These are phyloP conservation scores for Delphinus delphis DNA, from an alignment of 2,113 vertebrate genomes.

Conservation along the genomic window DNA sequence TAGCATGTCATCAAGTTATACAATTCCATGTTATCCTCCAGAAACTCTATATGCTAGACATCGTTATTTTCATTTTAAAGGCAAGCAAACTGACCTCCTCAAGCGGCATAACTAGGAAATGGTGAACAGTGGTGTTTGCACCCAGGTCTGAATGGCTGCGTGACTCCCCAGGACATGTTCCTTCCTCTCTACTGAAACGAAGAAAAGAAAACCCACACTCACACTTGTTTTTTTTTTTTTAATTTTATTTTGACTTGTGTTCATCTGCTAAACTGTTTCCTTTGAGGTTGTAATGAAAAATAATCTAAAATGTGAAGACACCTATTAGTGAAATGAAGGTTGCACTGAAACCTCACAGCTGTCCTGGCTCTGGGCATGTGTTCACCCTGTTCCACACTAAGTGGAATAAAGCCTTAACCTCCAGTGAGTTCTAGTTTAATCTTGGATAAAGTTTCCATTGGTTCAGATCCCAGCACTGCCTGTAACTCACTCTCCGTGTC, in stretches of 20 bases:
- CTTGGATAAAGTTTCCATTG: neutral
- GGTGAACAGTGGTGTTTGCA: neutral
- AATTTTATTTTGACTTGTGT: neutral
- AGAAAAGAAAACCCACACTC: neutral
- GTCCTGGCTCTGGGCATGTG: neutral
- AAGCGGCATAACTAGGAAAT: neutral
- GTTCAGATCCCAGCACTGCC: neutral
- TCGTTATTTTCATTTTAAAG: neutral
- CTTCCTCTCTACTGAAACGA: neutral
- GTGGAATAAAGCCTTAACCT: neutral
- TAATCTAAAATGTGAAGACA: neutral
- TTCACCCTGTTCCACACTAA: neutral
- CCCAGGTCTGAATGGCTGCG: neutral
- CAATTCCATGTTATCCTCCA: neutral
- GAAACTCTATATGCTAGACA: neutral
- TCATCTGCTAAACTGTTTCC: neutral
- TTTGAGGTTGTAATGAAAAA: neutral
- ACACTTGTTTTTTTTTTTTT: neutral
- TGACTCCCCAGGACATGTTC: neutral
- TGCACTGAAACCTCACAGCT: neutral
- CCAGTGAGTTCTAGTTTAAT: neutral
- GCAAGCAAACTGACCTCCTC: neutral
- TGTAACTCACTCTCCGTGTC: neutral
- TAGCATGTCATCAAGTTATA: neutral
- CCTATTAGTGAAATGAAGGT: neutral